Evolutionary conservation across 2,113 vertebrate genomes (phyloP).

Genomic region (Notechis scutatus): DNA sequence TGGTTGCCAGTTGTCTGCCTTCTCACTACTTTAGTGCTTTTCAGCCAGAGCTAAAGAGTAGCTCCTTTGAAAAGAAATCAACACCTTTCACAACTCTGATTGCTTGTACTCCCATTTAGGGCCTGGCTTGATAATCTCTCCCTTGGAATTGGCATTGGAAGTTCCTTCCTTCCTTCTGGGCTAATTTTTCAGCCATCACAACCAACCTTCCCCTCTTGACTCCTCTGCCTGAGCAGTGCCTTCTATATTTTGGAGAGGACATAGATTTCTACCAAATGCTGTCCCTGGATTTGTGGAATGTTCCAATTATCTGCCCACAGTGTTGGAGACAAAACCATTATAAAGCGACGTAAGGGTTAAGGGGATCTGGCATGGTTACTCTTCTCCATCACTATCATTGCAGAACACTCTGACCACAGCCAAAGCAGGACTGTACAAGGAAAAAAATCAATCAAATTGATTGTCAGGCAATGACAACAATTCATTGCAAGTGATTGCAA

Average conservation of each 20-base stretch:
- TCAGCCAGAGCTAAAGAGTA: not conserved
- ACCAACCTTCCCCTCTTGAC: not conserved
- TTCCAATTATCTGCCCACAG: no score
- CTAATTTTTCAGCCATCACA: not conserved
- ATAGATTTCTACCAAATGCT: not conserved
- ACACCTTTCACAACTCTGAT: not conserved
- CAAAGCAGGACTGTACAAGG: not conserved
- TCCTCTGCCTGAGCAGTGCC: not conserved
- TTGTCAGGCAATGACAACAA: not conserved
- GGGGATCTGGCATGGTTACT: not conserved
- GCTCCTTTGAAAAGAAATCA: not conserved
- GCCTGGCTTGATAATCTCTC: not conserved
- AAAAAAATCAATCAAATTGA: not conserved
- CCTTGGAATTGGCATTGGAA: not conserved
- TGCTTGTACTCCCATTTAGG: no score
- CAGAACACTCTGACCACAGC: not conserved
- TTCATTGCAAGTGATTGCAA: not conserved
- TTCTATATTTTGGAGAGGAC: no score
- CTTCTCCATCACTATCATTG: not conserved
- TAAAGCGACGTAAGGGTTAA: not conserved
- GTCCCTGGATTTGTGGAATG: not conserved
- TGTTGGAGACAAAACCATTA: not conserved
- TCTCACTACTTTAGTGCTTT: not conserved
- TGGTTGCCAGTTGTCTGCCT: conserved; percentile 19
- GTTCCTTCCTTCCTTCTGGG: not conserved